A percentile compares a stretch with the other conserved stretches of the same genome.
Evolutionary conservation across 2,113 vertebrate genomes (phyloP).

Genomic region (Cryptomyrus ogoouensis): DNA sequence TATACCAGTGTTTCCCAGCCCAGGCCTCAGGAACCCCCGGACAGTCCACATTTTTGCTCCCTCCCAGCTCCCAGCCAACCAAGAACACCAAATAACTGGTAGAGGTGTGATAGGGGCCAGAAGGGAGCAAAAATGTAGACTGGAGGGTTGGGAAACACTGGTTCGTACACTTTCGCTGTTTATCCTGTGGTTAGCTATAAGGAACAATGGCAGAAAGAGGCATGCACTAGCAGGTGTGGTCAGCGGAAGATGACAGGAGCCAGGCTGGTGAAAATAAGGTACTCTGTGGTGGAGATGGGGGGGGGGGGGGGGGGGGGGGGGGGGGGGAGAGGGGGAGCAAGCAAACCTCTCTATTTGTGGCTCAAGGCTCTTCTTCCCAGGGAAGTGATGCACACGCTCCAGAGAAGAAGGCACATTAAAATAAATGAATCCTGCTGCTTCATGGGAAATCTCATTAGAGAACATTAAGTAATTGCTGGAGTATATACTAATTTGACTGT

Average conservation of each 20-base stretch:
- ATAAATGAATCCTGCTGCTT: conserved; percentile 70
- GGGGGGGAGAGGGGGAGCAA: conserved; percentile 29
- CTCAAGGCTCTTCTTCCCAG: conserved; percentile 42
- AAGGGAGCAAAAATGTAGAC: neutral
- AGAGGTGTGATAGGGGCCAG: neutral
- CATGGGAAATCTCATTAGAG: conserved; percentile 69
- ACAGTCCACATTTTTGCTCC: neutral
- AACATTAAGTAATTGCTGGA: conserved; percentile 72
- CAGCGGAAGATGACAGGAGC: neutral
- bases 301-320: conserved; percentile 29
- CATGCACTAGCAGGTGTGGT: neutral
- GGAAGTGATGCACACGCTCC: conserved; percentile 55
- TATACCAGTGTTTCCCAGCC: neutral
- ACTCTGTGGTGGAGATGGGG: neutral
- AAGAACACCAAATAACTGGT: neutral
- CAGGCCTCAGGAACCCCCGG: neutral
- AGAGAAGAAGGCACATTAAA: conserved; percentile 61
- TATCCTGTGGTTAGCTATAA: neutral
- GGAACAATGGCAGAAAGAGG: neutral
- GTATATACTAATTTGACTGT: conserved; percentile 73
- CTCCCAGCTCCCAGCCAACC: neutral
- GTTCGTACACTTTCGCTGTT: neutral
- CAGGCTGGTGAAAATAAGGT: neutral
- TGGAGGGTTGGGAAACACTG: neutral
- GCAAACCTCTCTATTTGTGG: conserved; percentile 53